Evolutionary conservation across 2,113 vertebrate genomes (phyloP).

Genomic region (Willisornis vidua): DNA sequence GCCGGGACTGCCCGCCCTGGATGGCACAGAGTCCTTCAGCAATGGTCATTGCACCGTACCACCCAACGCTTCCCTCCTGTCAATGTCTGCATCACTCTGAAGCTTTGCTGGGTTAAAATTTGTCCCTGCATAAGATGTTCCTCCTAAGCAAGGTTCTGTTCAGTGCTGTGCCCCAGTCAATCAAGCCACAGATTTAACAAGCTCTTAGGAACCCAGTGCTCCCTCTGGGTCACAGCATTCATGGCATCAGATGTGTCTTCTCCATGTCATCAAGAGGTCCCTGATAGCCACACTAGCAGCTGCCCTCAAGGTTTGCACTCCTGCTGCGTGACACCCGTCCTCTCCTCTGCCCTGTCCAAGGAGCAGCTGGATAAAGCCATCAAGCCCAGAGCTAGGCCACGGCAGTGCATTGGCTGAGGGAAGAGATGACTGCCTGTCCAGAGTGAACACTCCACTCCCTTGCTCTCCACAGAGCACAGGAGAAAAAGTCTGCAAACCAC

Average conservation of each 20-base stretch:
- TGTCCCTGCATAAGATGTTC: neutral
- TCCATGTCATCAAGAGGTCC: neutral
- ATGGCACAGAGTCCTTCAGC: neutral
- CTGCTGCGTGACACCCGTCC: accelerated
- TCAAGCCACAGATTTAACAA: neutral
- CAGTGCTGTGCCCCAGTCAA: neutral
- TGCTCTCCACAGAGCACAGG: accelerated
- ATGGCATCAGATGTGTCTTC: neutral
- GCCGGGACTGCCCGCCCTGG: accelerated
- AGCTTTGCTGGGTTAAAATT: neutral
- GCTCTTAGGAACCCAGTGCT: neutral
- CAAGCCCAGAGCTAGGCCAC: neutral
- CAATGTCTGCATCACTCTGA: accelerated
- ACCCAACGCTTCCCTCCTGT: neutral
- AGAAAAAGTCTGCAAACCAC: neutral
- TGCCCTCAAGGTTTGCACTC: neutral
- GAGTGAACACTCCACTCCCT: neutral
- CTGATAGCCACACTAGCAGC: neutral
- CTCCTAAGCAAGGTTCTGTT: neutral
- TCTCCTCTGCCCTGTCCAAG: neutral
- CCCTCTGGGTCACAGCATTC: neutral
- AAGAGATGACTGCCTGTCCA: neutral
- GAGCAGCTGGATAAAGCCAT: neutral
- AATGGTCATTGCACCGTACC: accelerated
- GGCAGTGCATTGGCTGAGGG: neutral